Conservation (phyloP, 2,888 invertebrate species). For the Oscheius onirici region DNA sequence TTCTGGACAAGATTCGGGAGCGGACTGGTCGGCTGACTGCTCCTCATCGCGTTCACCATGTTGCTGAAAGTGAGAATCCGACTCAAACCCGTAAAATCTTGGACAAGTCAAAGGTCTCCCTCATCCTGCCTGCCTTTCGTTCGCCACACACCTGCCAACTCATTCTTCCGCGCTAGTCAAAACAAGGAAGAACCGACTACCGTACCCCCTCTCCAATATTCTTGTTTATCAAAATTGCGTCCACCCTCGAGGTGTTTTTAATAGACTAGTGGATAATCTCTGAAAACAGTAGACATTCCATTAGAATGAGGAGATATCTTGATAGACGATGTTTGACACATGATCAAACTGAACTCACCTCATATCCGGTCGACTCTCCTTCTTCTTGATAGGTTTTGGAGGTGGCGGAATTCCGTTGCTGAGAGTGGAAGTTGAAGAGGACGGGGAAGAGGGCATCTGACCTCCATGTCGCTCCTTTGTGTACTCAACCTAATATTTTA, state of each 20-base stretch:
- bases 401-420: slow-evolving; percentile 18
- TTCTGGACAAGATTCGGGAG: slow-evolving; percentile 42
- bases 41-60: slow-evolving; percentile 22
- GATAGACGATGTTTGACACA: too few species aligned
- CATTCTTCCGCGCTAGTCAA: too few species aligned
- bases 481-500: slow-evolving; percentile 39
- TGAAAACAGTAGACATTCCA: too few species aligned
- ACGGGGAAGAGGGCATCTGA: slow-evolving; percentile 33
- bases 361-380: slow-evolving; percentile 22
- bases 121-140: too few species aligned
- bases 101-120: too few species aligned
- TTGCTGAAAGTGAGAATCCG: slow-evolving; percentile 19
- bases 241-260: too few species aligned
- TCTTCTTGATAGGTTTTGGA: slow-evolving; percentile 27
- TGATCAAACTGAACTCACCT: slow-evolving; percentile 16
- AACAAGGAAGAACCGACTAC: too few species aligned
- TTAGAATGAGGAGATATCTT: not conserved
- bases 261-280: too few species aligned
- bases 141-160: too few species aligned
- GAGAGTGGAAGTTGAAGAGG: slow-evolving; percentile 30
- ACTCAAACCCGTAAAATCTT: not conserved
- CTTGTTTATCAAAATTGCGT: too few species aligned
- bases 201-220: too few species aligned
- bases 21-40: slow-evolving; percentile 25
- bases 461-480: slow-evolving; percentile 42